Evolutionary conservation across 1,140 invertebrate species (phyloP), one percentile per base, ranked within the genome.

Genomic region (Meloidogyne floridensis): DNA sequence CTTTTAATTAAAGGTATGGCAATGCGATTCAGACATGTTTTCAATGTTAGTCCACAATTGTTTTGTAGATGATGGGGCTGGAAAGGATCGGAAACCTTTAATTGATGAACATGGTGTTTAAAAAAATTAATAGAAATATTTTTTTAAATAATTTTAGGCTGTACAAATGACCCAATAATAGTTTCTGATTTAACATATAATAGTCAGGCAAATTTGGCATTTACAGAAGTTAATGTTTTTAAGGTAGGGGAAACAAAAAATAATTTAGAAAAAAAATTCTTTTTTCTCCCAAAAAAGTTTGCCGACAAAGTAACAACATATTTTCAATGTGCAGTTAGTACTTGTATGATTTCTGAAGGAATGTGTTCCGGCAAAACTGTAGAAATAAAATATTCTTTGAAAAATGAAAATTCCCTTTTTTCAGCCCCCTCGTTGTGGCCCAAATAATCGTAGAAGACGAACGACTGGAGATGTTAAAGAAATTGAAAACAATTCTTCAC

Each of bases 21-120:
- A 65, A 56, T 84, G 82, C 65, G 74, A 82, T 83, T 54, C 70
- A 80, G 88, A 89, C 65, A 89, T 89, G 85, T 89, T 89, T 81
- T 84, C 81, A 0, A 89, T 89, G 87, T 75, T 90, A n/a, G 87
- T 90, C 11, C 89, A 90, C 72, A 81, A 80, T 32, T 89, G 88
- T 79, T 90, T 88, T 80, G 86, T 90, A 18, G 88, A 89, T 75
- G 87, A 89, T 72, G 88, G 89, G 9, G 83, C 81, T 65, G 88
- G 89, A 5, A 83, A 88, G 53, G 88, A 89, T 11, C 71, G 87
- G 18, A 86, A 87, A 75, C 80, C 80, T 10, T 71, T 89, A 11
- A 65, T 89, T 6, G 89, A 89, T 76, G 89, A 90, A 65, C 82
- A 90, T 65, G 88, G 88, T 75, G 15, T 20, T 75, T 80, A 47